These are phyloP conservation scores for Megaceryle torquata DNA, from an alignment of 2,113 vertebrate genomes.

Conservation along the genomic window DNA sequence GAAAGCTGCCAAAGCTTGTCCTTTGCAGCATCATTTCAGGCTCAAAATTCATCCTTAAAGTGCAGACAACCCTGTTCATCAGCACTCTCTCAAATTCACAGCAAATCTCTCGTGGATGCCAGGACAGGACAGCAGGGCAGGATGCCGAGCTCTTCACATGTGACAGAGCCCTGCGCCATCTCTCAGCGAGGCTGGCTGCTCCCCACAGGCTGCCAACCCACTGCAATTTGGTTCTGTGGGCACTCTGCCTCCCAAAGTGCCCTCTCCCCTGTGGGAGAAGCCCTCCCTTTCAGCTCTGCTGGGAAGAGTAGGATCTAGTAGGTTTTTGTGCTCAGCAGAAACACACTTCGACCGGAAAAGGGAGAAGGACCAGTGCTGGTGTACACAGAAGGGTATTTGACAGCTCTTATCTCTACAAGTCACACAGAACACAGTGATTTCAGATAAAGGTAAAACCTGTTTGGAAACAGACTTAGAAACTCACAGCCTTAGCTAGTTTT, in stretches of 20 bases:
- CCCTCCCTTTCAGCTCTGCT: not conserved
- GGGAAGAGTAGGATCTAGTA: fast-evolving
- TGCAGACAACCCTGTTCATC: not conserved
- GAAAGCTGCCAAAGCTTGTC: not conserved
- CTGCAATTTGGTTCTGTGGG: not conserved
- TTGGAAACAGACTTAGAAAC: not conserved
- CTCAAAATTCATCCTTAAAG: not conserved
- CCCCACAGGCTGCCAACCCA: not conserved
- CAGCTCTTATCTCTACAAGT: not conserved
- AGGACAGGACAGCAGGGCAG: not conserved
- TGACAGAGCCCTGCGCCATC: not conserved
- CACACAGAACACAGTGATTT: not conserved
- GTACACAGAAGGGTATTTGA: fast-evolving
- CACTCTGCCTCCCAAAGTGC: not conserved
- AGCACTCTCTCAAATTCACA: not conserved
- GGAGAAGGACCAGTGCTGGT: not conserved
- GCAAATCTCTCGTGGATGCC: fast-evolving
- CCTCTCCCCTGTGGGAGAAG: not conserved
- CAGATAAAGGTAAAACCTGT: not conserved
- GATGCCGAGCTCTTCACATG: fast-evolving
- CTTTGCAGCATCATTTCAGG: not conserved
- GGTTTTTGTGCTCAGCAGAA: not conserved
- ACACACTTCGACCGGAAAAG: fast-evolving
- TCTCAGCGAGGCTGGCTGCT: not conserved
- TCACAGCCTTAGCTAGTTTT: not conserved